Percentiles rank a stretch among this genome's conserved stretches.
phyloP scores from a whole-genome alignment of 1,140 invertebrate species.

The Drosophila arizonae region DNA sequence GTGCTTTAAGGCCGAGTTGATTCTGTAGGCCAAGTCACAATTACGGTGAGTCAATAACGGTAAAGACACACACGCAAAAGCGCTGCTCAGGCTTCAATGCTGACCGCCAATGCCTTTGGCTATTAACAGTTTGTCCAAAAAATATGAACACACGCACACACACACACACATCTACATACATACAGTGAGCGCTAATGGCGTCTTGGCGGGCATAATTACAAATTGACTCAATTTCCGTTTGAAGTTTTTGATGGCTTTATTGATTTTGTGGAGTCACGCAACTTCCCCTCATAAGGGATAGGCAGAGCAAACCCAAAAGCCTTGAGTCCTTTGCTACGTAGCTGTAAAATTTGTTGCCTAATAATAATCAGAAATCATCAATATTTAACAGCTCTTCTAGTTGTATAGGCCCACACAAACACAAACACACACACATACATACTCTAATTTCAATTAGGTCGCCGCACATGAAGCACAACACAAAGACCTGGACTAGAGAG shows the following conservation, averaged over 20 bases:
- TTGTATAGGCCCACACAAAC: conserved; percentile 8
- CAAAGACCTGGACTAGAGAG: not conserved
- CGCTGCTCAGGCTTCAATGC: conserved; percentile 13
- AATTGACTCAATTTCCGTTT: conserved; percentile 77
- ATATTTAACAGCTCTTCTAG: conserved; percentile 44
- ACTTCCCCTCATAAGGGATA: conserved; percentile 28
- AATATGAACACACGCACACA: conserved; percentile 1
- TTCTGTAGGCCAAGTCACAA: conserved; percentile 49
- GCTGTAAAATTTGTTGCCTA: conserved; percentile 26
- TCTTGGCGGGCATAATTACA: conserved; percentile 79
- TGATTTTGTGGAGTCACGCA: conserved; percentile 78
- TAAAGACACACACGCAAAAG: conserved; percentile 45
- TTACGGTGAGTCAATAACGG: conserved; percentile 71
- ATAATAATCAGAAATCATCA: conserved; percentile 50
- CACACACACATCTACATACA: not conserved
- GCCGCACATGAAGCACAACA: conserved; percentile 33
- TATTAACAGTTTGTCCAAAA: conserved; percentile 14
- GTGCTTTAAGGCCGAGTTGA: conserved; percentile 3
- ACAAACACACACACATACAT: not conserved
- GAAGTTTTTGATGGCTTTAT: conserved; percentile 68
- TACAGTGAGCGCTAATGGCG: conserved; percentile 52
- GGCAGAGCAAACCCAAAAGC: not conserved
- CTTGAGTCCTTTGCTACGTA: not conserved
- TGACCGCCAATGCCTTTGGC: conserved; percentile 11
- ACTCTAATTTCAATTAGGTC: conserved; percentile 68